Base-by-base conservation (phyloP, 23 tunicate genomes). In the Clavelina lepadiformis region DNA sequence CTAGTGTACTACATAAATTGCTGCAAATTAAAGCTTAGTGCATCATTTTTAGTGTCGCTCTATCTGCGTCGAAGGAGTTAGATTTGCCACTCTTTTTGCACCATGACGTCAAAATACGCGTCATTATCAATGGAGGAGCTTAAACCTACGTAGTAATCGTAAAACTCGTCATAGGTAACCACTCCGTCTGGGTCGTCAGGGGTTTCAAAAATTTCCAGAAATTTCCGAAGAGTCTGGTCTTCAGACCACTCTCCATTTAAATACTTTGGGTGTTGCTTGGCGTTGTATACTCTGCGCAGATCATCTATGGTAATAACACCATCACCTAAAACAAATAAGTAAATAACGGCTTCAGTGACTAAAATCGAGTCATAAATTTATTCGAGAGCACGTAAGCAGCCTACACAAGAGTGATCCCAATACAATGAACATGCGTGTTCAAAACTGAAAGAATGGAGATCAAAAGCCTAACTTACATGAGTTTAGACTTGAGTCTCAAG, bases 61-160 rank as follows among this genome's bases (percentile, higher is more conserved):
- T n/a, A n/a, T n/a, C n/a, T n/a, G n/a, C n/a, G n/a, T n/a, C n/a
- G n/a, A n/a, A n/a, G n/a, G n/a, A n/a, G n/a, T n/a, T 77, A 86
- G 18, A 86, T 57, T 72, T 86, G 78, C 95, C 95, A 86, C 3
- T 85, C 95, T 64, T 78, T 86, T 46, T 85, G 63, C 95, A 86
- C 78, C 95, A 86, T 77, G 56, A 86, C 79, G 81, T 86, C 95
- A 66, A 86, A 86, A 36, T 86, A 86, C 3, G 78, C 73, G 64
- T 86, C 95, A 28, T 78, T 78, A 41, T 86, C 95, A 51, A 86
- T 78, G 20, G 95, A 86, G 5, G 95, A 80, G 46, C 85, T 78
- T 37, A 86, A 85, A 13, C 95, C 95, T n/a, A 78, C 85, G 81
- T 86, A 86, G 59, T 86, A 86, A 36, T 86, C 78, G 30, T 57